Evolutionary conservation across 2,113 vertebrate genomes (phyloP).

Genomic region (Chelonoidis abingdonii): DNA sequence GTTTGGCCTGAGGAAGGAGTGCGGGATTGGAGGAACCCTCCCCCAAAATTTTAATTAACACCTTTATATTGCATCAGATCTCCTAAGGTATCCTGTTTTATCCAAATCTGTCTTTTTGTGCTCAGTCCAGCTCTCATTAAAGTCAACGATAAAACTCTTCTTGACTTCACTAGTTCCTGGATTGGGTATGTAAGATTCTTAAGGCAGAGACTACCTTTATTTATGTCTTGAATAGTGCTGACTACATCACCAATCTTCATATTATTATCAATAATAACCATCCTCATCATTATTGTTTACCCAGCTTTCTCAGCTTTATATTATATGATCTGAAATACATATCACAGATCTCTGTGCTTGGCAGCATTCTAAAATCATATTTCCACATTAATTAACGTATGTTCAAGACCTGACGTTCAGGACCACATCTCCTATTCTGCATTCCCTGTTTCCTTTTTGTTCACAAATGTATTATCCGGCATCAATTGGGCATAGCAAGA

Average conservation of each 20-base stretch:
- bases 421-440: not conserved
- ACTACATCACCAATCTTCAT: not conserved
- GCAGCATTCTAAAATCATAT: not conserved
- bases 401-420: not conserved
- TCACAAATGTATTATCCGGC: not conserved
- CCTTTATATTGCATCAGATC: not conserved
- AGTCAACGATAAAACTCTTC: not conserved
- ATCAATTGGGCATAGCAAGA: not conserved
- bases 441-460: not conserved
- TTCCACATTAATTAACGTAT: not conserved
- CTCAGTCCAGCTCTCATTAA: not conserved
- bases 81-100: not conserved
- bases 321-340: not conserved
- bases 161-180: not conserved
- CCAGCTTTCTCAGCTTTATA: not conserved
- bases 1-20: not conserved
- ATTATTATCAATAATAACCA: not conserved
- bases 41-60: not conserved
- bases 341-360: not conserved
- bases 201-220: not conserved
- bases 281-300: not conserved
- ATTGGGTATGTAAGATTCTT: not conserved
- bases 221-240: not conserved
- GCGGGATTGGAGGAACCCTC: accelerated
- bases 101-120: not conserved